These are phyloP conservation scores for Urechis unicinctus DNA, from an alignment of 2,888 invertebrate species.

Conservation along the genomic window DNA sequence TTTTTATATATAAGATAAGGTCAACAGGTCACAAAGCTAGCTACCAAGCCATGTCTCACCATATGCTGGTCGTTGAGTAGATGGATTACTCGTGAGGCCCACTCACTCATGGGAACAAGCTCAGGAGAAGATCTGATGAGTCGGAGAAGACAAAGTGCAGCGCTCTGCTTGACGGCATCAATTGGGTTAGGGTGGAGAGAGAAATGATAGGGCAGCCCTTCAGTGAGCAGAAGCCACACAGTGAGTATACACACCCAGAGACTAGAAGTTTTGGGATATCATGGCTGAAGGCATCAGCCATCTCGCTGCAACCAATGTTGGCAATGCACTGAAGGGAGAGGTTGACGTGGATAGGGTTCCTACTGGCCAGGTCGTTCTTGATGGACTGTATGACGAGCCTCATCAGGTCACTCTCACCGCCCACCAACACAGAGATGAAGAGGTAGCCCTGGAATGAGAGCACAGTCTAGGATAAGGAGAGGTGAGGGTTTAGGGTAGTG, in stretches of 20 bases:
- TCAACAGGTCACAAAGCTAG: background rate
- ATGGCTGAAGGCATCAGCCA: conserved; percentile 98
- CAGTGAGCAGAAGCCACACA: background rate
- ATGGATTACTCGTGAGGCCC: conserved; percentile 98
- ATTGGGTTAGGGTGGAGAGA: conserved; percentile 75
- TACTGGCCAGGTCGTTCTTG: conserved; percentile 89
- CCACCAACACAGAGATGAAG: conserved; percentile 98
- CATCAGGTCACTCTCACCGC: conserved; percentile 97
- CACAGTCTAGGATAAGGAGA: no score
- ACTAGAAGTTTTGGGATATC: conserved; percentile 98
- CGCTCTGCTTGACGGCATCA: conserved; percentile 99
- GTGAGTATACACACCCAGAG: conserved; percentile 75
- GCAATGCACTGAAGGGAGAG: conserved; percentile 98
- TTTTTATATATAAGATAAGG: background rate
- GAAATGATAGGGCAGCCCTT: conserved; percentile 1
- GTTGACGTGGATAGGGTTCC: conserved; percentile 96
- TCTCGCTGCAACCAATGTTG: conserved; percentile 98
- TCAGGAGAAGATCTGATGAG: conserved; percentile 92
- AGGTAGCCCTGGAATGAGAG: conserved; percentile 96
- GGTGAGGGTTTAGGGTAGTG: background rate
- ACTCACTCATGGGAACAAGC: conserved; percentile 87
- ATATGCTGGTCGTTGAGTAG: conserved; percentile 97
- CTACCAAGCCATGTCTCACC: conserved; percentile 44
- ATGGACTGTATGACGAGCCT: conserved; percentile 98
- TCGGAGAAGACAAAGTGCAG: conserved; percentile 89